phyloP scores from a whole-genome alignment of 2,888 invertebrate species.

The Synergus laeviventris region DNA sequence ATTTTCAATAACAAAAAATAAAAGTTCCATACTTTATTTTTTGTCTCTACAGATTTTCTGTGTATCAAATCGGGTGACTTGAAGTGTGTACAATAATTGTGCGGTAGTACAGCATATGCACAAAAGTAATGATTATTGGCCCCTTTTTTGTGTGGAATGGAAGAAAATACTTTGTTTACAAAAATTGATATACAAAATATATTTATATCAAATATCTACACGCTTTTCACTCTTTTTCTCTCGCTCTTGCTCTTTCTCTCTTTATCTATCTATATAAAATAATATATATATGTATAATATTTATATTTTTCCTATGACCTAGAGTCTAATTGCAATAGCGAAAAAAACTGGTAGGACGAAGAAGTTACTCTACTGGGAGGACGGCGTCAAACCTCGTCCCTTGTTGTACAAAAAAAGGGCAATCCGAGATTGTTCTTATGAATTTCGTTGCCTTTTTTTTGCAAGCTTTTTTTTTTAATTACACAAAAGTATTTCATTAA shows the following conservation, averaged over 20 bases:
- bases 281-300: conserved; percentile 57
- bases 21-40: neutral
- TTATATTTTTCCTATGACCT: conserved; percentile 60
- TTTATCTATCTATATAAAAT: conserved; percentile 49
- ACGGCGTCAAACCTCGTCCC: conserved; percentile 56
- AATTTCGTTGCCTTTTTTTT: conserved; percentile 5
- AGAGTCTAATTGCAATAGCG: conserved; percentile 55
- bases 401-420: conserved; percentile 19
- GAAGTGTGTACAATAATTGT: neutral
- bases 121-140: conserved; percentile 8
- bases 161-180: conserved; percentile 39
- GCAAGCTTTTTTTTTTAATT: neutral
- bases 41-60: neutral
- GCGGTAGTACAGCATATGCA: neutral
- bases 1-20: too few species aligned
- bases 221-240: conserved; percentile 37
- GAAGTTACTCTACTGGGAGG: conserved; percentile 64
- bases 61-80: neutral
- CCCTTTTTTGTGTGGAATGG: conserved; percentile 35
- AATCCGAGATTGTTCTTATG: conserved; percentile 4
- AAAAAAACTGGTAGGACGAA: conserved; percentile 56
- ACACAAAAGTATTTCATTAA: conserved; percentile 19
- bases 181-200: conserved; percentile 33
- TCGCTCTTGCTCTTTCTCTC: conserved; percentile 43
- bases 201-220: conserved; percentile 39